Evolutionary conservation across 2,888 invertebrate species (phyloP), one percentile per base, ranked within the genome.

Genomic region (Coenonympha glycerion): DNA sequence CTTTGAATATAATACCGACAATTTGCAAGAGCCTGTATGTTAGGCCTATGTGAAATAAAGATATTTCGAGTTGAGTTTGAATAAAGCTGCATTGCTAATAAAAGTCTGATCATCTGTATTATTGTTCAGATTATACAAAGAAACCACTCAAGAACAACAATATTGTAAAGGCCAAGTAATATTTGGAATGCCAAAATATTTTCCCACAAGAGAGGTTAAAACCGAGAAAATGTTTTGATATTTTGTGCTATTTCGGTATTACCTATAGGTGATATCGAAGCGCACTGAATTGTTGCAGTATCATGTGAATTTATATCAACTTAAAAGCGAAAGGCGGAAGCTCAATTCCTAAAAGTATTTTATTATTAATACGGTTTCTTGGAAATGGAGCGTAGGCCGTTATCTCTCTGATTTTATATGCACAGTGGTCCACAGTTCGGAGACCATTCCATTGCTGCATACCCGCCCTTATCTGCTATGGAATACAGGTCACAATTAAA

Each of bases 401-500:
- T 30, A 51, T 46, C 46, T 51, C 15, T 34, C 18, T 40, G 41
- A 46, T 51, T 51, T 51, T 46, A 51, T 46, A 45, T 50, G 39
- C 45, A 24, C 42, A n/a, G 34, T 34, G 24, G 16, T 31, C 30
- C 22, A 31, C 15, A 18, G 22, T 34, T 34, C 21, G n/a, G 9
- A 15, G 4, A 9, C 6, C 30, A 45, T 13, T 13, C 8, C 21
- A 19, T 13, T 18, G 15, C 3, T 37, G 22, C 24, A 46, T 26
- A 34, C 8, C 19, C 24, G 11, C 11, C 18, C 33, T 19, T 36
- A 26, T 44, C 6, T 33, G 1, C 6, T 15, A 8, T 9, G 15
- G 11, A 15, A 5, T 39, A 39, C 22, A 24, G 24, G 24, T 15
- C 4, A 37, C 11, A 37, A 15, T 15, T 39, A 39, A 9, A 15